Evolutionary conservation across 2,888 invertebrate species (phyloP), one percentile per base, ranked within the genome.

Genomic region (Drosophila monieri): DNA sequence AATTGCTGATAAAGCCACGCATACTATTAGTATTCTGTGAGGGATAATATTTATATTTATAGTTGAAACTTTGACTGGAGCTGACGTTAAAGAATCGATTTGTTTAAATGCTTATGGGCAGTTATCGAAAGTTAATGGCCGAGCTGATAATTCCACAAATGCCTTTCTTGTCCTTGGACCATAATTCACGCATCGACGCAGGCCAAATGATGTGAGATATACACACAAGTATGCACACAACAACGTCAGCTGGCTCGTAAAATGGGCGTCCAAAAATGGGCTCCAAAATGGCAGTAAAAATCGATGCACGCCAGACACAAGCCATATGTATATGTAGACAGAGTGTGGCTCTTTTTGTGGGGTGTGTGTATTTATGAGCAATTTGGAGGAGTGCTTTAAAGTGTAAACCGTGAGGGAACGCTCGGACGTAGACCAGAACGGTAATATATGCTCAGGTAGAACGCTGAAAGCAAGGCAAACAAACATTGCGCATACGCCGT

Each of bases 371-470:
- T 84, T 84, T 84, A 85, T 78, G 80, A 77, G 73, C 86, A 84
- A 85, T 84, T 83, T 80, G 71, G 68, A 72, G 67, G 61, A 85
- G 85, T 83, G 85, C 85, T 85, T 85, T 78, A 85, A 84, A 83
- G 76, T 80, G 80, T 76, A 78, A 80, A 76, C 73, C 73, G 74
- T 66, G 62, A 55, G 47, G 6, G 14, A 14, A 14, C 44, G 47
- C 14, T 51, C 47, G 61, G 61, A 41, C 47, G 46, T 12, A 37
- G 55, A 54, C 49, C 52, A 47, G 68, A 73, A 68, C 73, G 57
- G 56, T 73, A 77, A 75, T 68, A 77, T 83, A 85, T 83, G 83
- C 80, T 73, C 78, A 85, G 78, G 76, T 72, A 67, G 66, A 74
- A 70, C 43, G 64, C 21, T 27, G 51, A 37, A 70, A 59, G 70